A percentile compares a stretch with the other conserved stretches of the same genome.
These are phyloP conservation scores for Magallana nippona DNA, from an alignment of 2,888 invertebrate species.

Conservation along the genomic window DNA sequence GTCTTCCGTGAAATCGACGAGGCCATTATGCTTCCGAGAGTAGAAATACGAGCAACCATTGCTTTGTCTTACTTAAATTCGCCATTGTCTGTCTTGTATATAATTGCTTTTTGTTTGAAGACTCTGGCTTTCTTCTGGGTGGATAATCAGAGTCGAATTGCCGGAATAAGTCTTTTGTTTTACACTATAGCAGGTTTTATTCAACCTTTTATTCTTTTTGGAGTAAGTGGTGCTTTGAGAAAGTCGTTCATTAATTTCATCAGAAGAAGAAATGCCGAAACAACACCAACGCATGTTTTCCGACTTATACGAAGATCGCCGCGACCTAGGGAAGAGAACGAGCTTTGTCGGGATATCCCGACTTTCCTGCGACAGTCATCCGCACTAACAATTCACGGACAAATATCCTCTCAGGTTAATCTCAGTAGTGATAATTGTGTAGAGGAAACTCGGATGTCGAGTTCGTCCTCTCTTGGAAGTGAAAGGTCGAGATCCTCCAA, in stretches of 20 bases:
- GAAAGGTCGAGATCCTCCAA: constrained; percentile 15
- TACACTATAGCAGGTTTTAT: constrained; percentile 15
- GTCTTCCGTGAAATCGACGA: constrained; percentile 13
- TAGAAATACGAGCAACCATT: constrained; percentile 12
- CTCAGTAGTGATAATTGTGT: not conserved
- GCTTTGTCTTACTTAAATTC: constrained; percentile 32
- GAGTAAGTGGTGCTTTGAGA: constrained; percentile 28
- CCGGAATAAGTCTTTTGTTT: constrained; percentile 14
- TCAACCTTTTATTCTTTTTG: constrained; percentile 36
- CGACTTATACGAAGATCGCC: constrained; percentile 11
- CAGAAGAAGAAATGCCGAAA: constrained; percentile 12
- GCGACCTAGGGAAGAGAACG: constrained; percentile 23
- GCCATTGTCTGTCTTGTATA: constrained; percentile 19
- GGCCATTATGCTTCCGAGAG: not conserved
- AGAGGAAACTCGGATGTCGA: constrained; percentile 19
- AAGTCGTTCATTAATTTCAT: constrained; percentile 30
- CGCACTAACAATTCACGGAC: constrained; percentile 24
- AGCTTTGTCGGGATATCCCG: constrained; percentile 8
- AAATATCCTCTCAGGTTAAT: constrained; percentile 25
- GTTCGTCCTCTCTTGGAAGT: not conserved
- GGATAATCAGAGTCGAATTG: not conserved
- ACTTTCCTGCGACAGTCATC: constrained; percentile 32
- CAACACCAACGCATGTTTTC: constrained; percentile 1
- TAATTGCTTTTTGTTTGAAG: constrained; percentile 18
- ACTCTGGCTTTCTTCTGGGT: not conserved